Base-by-base conservation (phyloP, 2,113 vertebrate species). In the Oncorhynchus tshawytscha region DNA sequence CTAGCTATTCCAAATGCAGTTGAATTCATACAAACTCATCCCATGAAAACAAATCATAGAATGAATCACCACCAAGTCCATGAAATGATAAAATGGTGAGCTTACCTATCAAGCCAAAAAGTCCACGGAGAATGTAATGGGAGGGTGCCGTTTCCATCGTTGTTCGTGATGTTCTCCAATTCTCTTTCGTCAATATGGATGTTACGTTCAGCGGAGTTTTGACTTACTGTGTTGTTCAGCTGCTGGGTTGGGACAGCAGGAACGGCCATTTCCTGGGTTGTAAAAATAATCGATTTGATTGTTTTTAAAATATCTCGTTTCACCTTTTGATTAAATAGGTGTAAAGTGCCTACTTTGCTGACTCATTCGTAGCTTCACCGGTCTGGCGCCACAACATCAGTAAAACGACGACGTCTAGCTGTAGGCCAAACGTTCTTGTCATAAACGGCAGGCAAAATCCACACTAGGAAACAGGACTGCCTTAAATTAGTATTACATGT, bases 81-180 rank as follows among this genome's bases (percentile, higher is more conserved):
- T 18, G 3, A 24, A 62, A 62, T 22, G 7, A 22, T 22, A 16
- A 4, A 22, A 22, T 22, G 0, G 13, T 62, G n/a, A 16, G n/a
- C 7, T 78, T 86, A 94, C 94, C 91, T 91, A 67, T 94, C 93
- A 2, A 94, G 92, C 94, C 92, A 94, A 78, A 94, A 94, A 29
- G 93, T 94, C 94, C 94, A 94, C 0, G 93, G 87, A n/a, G 93
- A 94, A 76, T 94, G 93, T 8, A 94, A 84, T 4, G 93, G 92
- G 72, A 94, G 84, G 2, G 73, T 89, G 73, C 89, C 88, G 70
- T 74, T 84, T 22, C 91, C 90, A 39, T 74, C 84, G 73, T 81
- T 67, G 24, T 71, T 87, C 16, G 89, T 80, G 76, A 91, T 87
- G 75, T 76, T 86, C 67, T 78, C 91, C 75, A 93, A 75, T 81